A percentile compares a stretch with the other conserved stretches of the same genome.
These are phyloP conservation scores for Nowickia ferox DNA, from an alignment of 2,888 invertebrate genomes.

Conservation along the genomic window DNA sequence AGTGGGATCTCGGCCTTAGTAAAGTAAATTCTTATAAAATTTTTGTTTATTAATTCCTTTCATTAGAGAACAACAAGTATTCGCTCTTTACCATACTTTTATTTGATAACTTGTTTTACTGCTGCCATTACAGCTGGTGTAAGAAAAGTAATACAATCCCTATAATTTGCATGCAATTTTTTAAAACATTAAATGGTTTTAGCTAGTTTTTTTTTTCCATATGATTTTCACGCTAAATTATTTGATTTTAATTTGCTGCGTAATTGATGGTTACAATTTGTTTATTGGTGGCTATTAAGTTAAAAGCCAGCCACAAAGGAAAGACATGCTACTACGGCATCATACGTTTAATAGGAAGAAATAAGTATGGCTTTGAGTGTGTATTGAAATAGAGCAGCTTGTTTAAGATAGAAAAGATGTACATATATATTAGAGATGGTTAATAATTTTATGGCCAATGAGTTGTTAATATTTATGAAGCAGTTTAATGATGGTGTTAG, in stretches of 20 bases:
- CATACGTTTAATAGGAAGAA: background rate
- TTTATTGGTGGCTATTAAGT: slow-evolving; percentile 71
- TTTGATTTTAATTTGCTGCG: slow-evolving; percentile 82
- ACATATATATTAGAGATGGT: slow-evolving; percentile 46
- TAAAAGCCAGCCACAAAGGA: slow-evolving; percentile 21
- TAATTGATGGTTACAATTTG: slow-evolving; percentile 76
- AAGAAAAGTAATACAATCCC: slow-evolving; percentile 75
- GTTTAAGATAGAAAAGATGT: slow-evolving; percentile 55
- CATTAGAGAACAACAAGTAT: background rate
- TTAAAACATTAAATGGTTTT: slow-evolving; percentile 75
- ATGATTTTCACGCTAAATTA: slow-evolving; percentile 79
- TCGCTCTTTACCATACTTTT: background rate
- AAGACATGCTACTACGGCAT: slow-evolving; percentile 7
- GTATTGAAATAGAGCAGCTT: slow-evolving; percentile 47
- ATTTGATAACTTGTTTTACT: slow-evolving; percentile 11
- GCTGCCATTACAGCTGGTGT: slow-evolving; percentile 33
- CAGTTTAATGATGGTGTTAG: slow-evolving; percentile 60
- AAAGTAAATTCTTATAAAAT: background rate
- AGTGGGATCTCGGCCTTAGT: no score
- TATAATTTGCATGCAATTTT: slow-evolving; percentile 82
- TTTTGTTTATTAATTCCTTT: background rate
- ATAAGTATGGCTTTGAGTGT: slow-evolving; percentile 17
- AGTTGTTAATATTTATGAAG: slow-evolving; percentile 69
- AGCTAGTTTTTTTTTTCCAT: slow-evolving; percentile 70
- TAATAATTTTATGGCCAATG: slow-evolving; percentile 66